Evolutionary conservation across 2,797 vertebrate species (phyloP).

Genomic region (Rachycentron canadum): DNA sequence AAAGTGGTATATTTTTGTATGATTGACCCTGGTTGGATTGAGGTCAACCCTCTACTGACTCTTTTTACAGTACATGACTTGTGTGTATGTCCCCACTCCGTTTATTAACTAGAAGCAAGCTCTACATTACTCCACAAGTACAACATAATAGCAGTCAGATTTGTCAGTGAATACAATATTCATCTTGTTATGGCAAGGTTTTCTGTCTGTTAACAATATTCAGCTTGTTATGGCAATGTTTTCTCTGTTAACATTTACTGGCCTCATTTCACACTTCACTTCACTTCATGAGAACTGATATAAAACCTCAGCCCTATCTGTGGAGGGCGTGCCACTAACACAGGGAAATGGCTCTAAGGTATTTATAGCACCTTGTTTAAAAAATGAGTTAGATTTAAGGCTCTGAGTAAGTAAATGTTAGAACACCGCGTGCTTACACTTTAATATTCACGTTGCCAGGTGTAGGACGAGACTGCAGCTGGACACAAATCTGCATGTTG

Average conservation of each 20-base stretch:
- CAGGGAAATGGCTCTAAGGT: constrained; percentile 28
- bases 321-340: constrained; percentile 3
- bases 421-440: constrained; percentile 15
- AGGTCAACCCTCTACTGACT: neutral
- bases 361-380: constrained; percentile 43
- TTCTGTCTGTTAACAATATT: neutral
- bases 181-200: too few species aligned
- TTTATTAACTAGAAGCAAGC: neutral
- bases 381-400: constrained; percentile 12
- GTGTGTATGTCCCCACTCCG: neutral
- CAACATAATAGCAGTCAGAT: neutral
- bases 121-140: neutral
- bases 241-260: constrained; percentile 21
- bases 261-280: constrained; percentile 42
- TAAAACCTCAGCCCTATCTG: constrained; percentile 13
- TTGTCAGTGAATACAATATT: neutral
- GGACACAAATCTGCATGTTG: neutral
- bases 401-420: neutral
- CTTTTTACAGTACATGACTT: neutral
- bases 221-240: neutral
- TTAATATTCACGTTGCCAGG: constrained; percentile 6
- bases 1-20: neutral
- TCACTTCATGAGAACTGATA: constrained; percentile 21
- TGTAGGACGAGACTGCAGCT: constrained; percentile 3
- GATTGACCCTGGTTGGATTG: neutral